These are phyloP conservation scores for Parotia lawesii DNA, from an alignment of 2,113 vertebrate species.

Conservation along the genomic window DNA sequence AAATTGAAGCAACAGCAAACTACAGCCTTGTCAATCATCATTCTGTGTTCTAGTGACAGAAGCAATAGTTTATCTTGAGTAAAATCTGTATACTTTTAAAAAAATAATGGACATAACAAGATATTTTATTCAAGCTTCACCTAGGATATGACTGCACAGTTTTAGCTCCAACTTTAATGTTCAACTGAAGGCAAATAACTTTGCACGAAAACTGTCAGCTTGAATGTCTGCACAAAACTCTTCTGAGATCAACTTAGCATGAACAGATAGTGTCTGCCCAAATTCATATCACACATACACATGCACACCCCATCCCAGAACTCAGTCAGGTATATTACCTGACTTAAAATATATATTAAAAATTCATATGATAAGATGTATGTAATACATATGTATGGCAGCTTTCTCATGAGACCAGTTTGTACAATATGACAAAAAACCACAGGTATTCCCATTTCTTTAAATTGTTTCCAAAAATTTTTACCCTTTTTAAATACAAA, in stretches of 20 bases:
- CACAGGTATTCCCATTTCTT: background rate
- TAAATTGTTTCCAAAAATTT: background rate
- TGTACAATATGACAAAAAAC: background rate
- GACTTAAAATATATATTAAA: background rate
- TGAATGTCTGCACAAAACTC: background rate
- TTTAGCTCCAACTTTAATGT: background rate
- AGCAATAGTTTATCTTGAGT: background rate
- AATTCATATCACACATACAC: background rate
- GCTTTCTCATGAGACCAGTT: background rate
- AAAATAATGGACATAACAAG: background rate
- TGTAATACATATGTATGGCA: background rate
- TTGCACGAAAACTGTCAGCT: background rate
- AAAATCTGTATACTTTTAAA: background rate
- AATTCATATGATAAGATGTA: background rate
- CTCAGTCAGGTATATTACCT: background rate
- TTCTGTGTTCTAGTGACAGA: background rate
- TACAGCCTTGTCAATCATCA: background rate
- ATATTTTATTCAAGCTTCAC: background rate
- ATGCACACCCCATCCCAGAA: background rate
- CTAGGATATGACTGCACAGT: background rate
- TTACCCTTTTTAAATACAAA: background rate
- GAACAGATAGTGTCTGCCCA: background rate
- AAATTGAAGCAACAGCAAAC: background rate
- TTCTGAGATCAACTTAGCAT: background rate
- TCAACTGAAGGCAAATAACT: background rate